Percentiles rank a stretch among this genome's conserved stretches.
Conservation (phyloP, 2,888 invertebrate species). For the Hypolimnas misippus region DNA sequence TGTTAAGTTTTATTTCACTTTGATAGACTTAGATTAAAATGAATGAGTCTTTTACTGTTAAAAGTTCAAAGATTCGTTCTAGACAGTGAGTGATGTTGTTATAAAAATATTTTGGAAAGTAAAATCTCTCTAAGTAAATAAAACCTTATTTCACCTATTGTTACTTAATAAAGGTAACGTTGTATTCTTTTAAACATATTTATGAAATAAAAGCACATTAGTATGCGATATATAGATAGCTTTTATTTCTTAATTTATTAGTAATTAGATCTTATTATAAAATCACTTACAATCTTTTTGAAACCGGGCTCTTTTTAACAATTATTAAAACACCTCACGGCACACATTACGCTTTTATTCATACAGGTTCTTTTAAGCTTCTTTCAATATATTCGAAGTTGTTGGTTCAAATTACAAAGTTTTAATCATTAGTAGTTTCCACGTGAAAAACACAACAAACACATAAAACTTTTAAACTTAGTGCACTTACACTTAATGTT, state of each 20-base stretch:
- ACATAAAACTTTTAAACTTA: too few species aligned
- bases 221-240: background rate
- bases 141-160: conserved; percentile 1
- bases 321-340: too few species aligned
- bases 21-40: conserved; percentile 13
- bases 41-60: conserved; percentile 12
- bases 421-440: too few species aligned
- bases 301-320: too few species aligned
- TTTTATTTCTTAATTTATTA: background rate
- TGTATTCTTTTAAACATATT: conserved; percentile 15
- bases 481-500: too few species aligned
- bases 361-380: too few species aligned
- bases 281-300: too few species aligned
- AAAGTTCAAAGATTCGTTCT: conserved; percentile 8
- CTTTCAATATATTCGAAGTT: too few species aligned
- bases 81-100: background rate
- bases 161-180: conserved; percentile 3
- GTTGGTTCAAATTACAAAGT: too few species aligned
- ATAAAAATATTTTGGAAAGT: conserved; percentile 7
- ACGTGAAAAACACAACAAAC: too few species aligned
- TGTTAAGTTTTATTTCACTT: conserved; percentile 13
- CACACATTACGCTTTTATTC: too few species aligned
- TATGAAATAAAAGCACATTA: conserved; percentile 41
- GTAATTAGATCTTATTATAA: too few species aligned
- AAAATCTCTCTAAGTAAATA: conserved; percentile 5